Evolutionary conservation across 1,140 invertebrate genomes (phyloP), one percentile per base, ranked within the genome.

Genomic region (Rhynchophorus ferrugineus): DNA sequence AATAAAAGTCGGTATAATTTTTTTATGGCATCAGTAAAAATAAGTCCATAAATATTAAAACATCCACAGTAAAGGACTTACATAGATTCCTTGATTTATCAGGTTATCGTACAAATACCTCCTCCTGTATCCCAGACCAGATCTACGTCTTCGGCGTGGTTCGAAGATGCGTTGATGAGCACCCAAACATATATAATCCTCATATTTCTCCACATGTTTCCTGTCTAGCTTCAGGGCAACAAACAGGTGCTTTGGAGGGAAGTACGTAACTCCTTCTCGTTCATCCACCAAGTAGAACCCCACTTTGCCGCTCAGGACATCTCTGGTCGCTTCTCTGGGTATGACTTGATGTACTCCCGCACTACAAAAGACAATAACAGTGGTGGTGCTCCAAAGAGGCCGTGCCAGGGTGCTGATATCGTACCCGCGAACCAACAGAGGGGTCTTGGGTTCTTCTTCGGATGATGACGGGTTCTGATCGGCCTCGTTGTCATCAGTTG

Each of bases 241-340:
- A 57, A 85, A 83, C 1, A 85, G 80, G 57, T 85, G 81, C 16
- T 87, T 66, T 0, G 84, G 82, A 61, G 86, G 81, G 62, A 88
- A 89, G 62, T 82, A 78, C 46, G 78, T 78, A 18, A 87, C 78
- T 8, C 87, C 85, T 7, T 58, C 47, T 52, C 77, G 78, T 63
- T 89, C 85, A 61, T 88, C 85, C 0, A 88, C 70, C 2, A 88
- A 76, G 2, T 83, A 84, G 58, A 87, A 89, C 2, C 83, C 75
- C 1, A 86, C 78, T 70, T 84, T 75, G 8, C 86, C 86, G 1
- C 81, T 83, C 2, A 88, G 67, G 3, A 89, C 84, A n/a, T 79
- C 79, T 18, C 82, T 75, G 19, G 84, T 81, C 0, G 83, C 83
- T 67, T 87, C 84, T 14, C 80, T 72, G 0, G 87, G 87, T 7